Evolutionary conservation across 2,888 invertebrate species (phyloP), one percentile per base, ranked within the genome.

Genomic region (Zhengitettix transpicula): DNA sequence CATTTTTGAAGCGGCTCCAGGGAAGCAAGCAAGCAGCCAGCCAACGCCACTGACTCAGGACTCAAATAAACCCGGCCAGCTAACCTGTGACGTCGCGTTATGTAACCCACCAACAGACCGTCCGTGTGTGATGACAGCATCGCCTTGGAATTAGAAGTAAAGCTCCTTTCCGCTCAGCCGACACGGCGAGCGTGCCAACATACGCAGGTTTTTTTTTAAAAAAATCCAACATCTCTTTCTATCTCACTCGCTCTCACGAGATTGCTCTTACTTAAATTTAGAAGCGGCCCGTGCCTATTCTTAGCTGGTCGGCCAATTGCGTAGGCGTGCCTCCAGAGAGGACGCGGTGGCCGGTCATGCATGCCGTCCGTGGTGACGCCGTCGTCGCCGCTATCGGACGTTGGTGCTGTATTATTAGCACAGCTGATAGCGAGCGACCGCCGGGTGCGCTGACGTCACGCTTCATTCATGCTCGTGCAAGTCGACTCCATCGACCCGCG

Each of bases 81-180:
- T 56, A 42, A 55, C 55, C 28, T n/a, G 58, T 60, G 62, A 62
- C 61, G 61, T 60, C 17, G 53, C 56, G 58, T 62, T 62, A 62
- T 60, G 62, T 62, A 62, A 62, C 58, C 57, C 54, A 52, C 55
- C 42, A 16, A 47, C 53, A 47, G 42, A 57, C 42, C 53, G 55
- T 55, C 47, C 40, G 12, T 41, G 40, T 42, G 44, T 57, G 53
- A 53, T 61, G 61, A 61, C 58, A 52, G 51, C 61, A 61, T 61
- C 58, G 57, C 40, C 40, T n/a, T 44, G 54, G 56, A 61, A 59
- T 61, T 58, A 58, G 52, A 47, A 47, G n/a, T n/a, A 8, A n/a
- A 28, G 28, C 28, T n/a, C n/a, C 14, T 47, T n/a, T 47, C 44
- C 47, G 47, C 47, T 47, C 47, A n/a, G n/a, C 47, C 47, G 14